phyloP scores from a whole-genome alignment of 2,797 vertebrate genomes.

The Phoeniculus purpureus region DNA sequence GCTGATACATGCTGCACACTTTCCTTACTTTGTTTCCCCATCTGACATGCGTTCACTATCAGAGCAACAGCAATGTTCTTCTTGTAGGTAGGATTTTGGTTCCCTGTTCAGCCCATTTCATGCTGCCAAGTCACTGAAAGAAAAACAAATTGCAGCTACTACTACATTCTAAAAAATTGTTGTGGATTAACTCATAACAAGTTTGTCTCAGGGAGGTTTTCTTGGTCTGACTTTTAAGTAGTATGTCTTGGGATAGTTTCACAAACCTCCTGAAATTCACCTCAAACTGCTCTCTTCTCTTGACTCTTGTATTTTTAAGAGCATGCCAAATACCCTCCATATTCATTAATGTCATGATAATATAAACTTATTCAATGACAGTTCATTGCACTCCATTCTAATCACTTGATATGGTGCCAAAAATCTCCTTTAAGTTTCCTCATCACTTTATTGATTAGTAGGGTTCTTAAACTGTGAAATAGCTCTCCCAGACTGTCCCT shows the following conservation, averaged over 20 bases:
- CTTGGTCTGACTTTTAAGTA: neutral
- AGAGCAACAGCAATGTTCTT: neutral
- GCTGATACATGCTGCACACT: fast-evolving
- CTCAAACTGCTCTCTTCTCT: neutral
- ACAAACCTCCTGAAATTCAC: neutral
- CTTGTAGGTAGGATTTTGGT: neutral
- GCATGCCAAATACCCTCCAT: neutral
- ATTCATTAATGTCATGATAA: neutral
- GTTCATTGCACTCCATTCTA: neutral
- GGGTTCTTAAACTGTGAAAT: conserved; percentile 1
- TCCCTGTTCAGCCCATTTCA: neutral
- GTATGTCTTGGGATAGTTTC: neutral
- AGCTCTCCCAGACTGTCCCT: conserved; percentile 3
- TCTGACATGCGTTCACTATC: neutral
- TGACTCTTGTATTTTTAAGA: neutral
- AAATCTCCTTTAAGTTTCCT: neutral
- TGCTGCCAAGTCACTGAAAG: neutral
- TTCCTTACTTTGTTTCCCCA: neutral
- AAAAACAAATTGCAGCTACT: neutral
- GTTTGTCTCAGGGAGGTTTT: neutral
- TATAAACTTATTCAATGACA: neutral
- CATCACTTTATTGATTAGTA: conserved; percentile 14
- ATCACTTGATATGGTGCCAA: neutral
- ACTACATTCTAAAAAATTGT: neutral
- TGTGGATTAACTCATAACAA: neutral